Evolutionary conservation across 1,140 invertebrate genomes (phyloP).

Genomic region (Drosophila kohkoa): DNA sequence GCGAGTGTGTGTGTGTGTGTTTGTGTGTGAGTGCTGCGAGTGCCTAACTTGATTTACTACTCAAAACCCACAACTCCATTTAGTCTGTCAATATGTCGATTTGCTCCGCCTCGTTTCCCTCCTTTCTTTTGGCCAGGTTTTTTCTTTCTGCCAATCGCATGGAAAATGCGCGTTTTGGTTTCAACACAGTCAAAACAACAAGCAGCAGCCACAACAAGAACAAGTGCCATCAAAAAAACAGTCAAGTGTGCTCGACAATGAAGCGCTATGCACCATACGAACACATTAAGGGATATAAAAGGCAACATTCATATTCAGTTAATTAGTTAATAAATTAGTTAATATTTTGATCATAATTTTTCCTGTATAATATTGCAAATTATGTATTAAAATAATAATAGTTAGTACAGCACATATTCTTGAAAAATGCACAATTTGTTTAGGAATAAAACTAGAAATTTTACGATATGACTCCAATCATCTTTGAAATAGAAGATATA

Average conservation of each 20-base stretch:
- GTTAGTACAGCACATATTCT: too few species aligned
- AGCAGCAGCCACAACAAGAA: slow-evolving; percentile 26
- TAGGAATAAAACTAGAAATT: too few species aligned
- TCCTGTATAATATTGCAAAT: too few species aligned
- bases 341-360: too few species aligned
- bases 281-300: too few species aligned
- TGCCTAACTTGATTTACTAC: slow-evolving; percentile 83
- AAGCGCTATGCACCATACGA: background rate
- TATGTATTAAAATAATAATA: too few species aligned
- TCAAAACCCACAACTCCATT: slow-evolving; percentile 84
- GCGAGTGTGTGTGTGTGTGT: slow-evolving; percentile 28
- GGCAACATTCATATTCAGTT: too few species aligned
- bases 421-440: too few species aligned
- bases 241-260: background rate
- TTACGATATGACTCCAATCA: too few species aligned
- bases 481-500: too few species aligned
- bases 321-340: too few species aligned
- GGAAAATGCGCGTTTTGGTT: slow-evolving; percentile 79
- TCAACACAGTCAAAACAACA: slow-evolving; percentile 57
- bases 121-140: slow-evolving; percentile 41
- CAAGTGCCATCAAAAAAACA: slow-evolving; percentile 25
- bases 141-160: slow-evolving; percentile 54
- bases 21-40: slow-evolving; percentile 47
- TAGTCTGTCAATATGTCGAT: slow-evolving; percentile 84
- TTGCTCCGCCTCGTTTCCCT: slow-evolving; percentile 69